Base-by-base conservation (phyloP, 1,140 invertebrate genomes). In the Drosophila tsacasi region DNA sequence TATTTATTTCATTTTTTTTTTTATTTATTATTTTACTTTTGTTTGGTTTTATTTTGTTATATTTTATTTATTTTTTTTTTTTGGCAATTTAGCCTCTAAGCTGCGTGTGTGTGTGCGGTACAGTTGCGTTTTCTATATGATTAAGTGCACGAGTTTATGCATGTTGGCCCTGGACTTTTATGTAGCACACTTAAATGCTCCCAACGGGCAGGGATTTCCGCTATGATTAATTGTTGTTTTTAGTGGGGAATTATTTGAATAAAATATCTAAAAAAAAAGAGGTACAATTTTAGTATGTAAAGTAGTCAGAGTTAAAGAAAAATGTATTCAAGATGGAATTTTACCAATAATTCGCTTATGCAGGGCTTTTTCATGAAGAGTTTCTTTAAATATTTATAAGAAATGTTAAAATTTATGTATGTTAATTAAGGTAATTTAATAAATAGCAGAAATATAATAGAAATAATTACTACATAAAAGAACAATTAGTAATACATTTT, bases 81-180 rank as follows among this genome's bases (percentile, higher is more conserved):
- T 69, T 37, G 62, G 67, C 62, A 71, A 71, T 71, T 71, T 71
- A 71, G 49, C 49, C 66, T 49, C 52, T 73, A 73, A 73, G 54
- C 66, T 60, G 23, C 44, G 21, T n/a, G 25, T 68, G 50, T 19
- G 49, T 65, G 62, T 68, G 40, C 17, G 37, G 69, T 73, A 72
- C 69, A 73, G 69, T 73, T 73, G 54, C 66, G 66, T 37, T 72
- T 42, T 60, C 32, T 69, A 68, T 49, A 49, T 50, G 52, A 67
- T 54, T 40, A 59, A 71, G 52, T 19, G 44, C 1, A 35, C 32
- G 32, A 35, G 32, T 54, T 30, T 63, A 19, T 39, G 30, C 62
- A 66, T 65, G 37, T 42, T 40, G 27, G 25, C 21, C 12, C 1
- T 23, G 47, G 39, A 50, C 40, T 65, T 63, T 44, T 65, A 44